Conservation (phyloP, 2,113 vertebrate genomes). For the Microtus richardsoni region DNA sequence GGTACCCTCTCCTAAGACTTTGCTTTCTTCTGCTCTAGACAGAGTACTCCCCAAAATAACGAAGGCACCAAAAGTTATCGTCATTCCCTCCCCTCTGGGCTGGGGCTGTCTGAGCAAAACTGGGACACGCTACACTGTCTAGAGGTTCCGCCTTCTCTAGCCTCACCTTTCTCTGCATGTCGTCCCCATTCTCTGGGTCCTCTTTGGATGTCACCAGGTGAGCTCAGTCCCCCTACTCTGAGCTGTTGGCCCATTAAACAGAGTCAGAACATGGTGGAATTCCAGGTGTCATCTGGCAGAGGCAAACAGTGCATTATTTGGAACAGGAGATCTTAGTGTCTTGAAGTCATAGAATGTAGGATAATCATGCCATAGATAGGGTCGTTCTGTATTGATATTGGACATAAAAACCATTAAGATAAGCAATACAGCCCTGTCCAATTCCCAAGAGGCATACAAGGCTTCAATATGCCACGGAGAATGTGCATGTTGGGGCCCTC, state of each 20-base stretch:
- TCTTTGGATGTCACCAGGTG: background rate
- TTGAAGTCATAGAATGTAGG: background rate
- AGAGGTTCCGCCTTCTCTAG: background rate
- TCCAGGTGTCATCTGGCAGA: background rate
- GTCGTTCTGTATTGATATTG: background rate
- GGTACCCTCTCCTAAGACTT: background rate
- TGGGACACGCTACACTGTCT: background rate
- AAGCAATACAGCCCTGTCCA: background rate
- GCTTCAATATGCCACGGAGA: fast-evolving
- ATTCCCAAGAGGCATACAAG: background rate
- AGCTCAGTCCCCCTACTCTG: background rate
- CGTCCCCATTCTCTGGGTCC: background rate
- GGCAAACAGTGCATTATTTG: background rate
- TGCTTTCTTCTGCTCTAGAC: background rate
- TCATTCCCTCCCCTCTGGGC: background rate
- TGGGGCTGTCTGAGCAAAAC: constrained; percentile 24
- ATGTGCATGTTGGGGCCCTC: background rate
- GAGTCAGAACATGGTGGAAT: background rate
- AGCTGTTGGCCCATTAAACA: background rate
- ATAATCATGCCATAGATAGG: background rate
- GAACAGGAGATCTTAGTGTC: background rate
- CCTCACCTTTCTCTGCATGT: background rate
- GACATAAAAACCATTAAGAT: background rate
- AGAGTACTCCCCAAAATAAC: background rate
- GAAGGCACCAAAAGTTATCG: background rate